Base-by-base conservation (phyloP, 2,113 vertebrate genomes). In the Bos indicus region DNA sequence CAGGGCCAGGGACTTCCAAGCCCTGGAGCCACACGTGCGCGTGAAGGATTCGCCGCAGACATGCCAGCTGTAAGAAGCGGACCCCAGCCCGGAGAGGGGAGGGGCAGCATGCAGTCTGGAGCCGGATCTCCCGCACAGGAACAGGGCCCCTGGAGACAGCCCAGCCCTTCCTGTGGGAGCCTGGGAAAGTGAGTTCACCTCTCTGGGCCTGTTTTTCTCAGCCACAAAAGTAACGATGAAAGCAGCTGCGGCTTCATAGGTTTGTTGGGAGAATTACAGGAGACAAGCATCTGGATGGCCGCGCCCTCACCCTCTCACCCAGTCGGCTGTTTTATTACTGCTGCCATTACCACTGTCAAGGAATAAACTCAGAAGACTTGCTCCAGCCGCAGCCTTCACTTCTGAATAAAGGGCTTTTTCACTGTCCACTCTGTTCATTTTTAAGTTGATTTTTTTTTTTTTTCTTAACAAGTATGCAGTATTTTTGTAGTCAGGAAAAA, bases 1-100 rank as follows among this genome's bases (percentile, higher is more conserved):
- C 3, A 12, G 13, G 36, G 43, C 77, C 62, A 6, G 5, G 16
- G 59, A 26, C 43, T 12, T 5, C 14, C 0, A 15, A 28, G 78
- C 21, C n/a, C 52, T 2, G 26, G 52, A 17, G 28, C 60, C 16
- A 12, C 14, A 11, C 0, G 14, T 0, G 3, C 0, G 9, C 5
- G 17, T 0, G 56, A 67, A 25, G 64, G 54, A 16, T 28, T 16
- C 3, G 0, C 12, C 25, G 4, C 0, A 11, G 46, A 33, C 11
- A 0, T 6, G 6, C 43, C 51, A 14, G 26, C 28, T 6, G 2
- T 30, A 19, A 83, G 43, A n/a, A n/a, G 40, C 1, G 12, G 36
- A 13, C 7, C 48, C 40, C 59, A 1, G 25, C n/a, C 46, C 2
- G 0, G 64, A 33, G 43, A 19, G 10, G 3, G 26, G 28, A 10